phyloP scores from a whole-genome alignment of 1,140 invertebrate species.

The Heterodera carotae region DNA sequence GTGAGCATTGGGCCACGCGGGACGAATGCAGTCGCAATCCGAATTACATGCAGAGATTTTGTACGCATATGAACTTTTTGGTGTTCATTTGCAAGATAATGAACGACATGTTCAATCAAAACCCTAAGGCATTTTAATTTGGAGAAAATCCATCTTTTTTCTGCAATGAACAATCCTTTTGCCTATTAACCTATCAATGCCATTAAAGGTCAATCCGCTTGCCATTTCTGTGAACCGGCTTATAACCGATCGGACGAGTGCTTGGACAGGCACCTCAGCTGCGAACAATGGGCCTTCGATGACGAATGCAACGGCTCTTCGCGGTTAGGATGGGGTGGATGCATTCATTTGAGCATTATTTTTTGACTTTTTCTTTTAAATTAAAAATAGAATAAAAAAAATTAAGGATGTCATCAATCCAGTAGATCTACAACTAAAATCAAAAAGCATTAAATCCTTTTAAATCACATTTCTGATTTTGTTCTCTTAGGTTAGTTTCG shows the following conservation, averaged over 20 bases:
- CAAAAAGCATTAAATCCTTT: no score
- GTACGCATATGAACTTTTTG: constrained; percentile 14
- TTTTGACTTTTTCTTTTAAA: constrained; percentile 41
- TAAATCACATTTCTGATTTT: no score
- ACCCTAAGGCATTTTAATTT: no score
- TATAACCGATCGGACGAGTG: constrained; percentile 62
- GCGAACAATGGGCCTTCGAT: constrained; percentile 43
- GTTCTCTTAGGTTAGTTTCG: no score
- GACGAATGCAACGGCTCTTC: constrained; percentile 37
- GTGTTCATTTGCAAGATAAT: no score
- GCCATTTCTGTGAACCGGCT: constrained; percentile 51
- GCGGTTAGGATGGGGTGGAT: constrained; percentile 36
- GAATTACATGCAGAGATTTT: constrained; percentile 58
- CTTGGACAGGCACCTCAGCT: constrained; percentile 48
- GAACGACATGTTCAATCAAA: no score
- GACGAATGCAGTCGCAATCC: constrained; percentile 53
- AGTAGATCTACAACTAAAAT: no score
- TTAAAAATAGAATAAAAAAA: no score
- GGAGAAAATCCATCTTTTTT: no score
- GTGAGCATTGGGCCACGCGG: constrained; percentile 53
- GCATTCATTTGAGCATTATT: constrained; percentile 30
- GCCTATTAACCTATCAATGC: no score
- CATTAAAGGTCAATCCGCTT: constrained; percentile 48
- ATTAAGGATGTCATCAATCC: no score
- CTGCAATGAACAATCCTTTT: constrained; percentile 21